These are phyloP conservation scores for Forbesichthys papilliferus DNA, from an alignment of 2,113 vertebrate species.

Conservation along the genomic window DNA sequence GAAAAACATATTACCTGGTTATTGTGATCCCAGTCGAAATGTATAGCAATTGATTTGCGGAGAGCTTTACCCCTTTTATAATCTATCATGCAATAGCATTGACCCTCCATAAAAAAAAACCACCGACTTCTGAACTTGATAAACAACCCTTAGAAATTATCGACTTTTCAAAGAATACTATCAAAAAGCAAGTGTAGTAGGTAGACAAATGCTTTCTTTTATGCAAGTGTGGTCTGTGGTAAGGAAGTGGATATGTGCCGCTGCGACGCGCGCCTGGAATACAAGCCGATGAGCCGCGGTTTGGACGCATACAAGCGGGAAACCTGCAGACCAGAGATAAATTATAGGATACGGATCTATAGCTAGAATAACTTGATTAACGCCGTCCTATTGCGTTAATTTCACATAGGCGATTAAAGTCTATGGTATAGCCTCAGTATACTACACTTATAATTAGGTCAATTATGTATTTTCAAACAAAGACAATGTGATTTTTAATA, in stretches of 20 bases:
- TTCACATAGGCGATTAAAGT: not conserved
- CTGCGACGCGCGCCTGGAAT: slow-evolving; percentile 61
- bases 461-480: too few species aligned
- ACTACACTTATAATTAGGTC: too few species aligned
- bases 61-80: slow-evolving; percentile 54
- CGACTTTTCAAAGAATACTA: slow-evolving; percentile 58
- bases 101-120: slow-evolving; percentile 64
- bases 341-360: not conserved
- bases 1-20: slow-evolving; percentile 57
- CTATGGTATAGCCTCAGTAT: too few species aligned
- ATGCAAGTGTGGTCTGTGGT: slow-evolving; percentile 65
- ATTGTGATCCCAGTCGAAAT: slow-evolving; percentile 58
- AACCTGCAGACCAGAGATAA: slow-evolving; percentile 43
- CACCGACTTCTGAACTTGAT: slow-evolving; percentile 43
- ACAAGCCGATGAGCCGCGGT: slow-evolving; percentile 77
- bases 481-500: too few species aligned
- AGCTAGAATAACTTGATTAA: not conserved
- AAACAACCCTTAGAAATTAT: slow-evolving; percentile 40
- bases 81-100: slow-evolving; percentile 59
- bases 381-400: too few species aligned
- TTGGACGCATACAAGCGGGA: slow-evolving; percentile 77
- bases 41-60: slow-evolving; percentile 36
- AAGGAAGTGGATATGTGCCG: slow-evolving; percentile 62
- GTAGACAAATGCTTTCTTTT: slow-evolving; percentile 61
- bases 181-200: slow-evolving; percentile 29